Evolutionary conservation across 2,888 invertebrate species (phyloP), one percentile per base, ranked within the genome.

Genomic region (Chironomus riparius): DNA sequence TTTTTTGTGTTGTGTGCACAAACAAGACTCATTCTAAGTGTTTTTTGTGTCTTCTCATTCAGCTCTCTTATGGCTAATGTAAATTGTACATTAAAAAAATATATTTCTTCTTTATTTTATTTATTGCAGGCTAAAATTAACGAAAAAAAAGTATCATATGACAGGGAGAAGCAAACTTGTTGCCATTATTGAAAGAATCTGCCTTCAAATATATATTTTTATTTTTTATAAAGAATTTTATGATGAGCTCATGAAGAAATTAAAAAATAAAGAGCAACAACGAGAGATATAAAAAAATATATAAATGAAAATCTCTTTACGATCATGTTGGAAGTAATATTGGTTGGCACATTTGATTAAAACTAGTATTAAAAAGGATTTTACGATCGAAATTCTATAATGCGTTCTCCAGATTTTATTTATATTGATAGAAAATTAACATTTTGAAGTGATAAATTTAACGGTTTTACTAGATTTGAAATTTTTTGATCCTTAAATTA

Each of bases 201-300:
- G 13, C 15, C 50, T n/a, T 18, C 56, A 56, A 18, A 56, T 18
- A 56, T 62, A 18, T 62, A 21, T 65, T 24, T 22, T 65, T 56
- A 56, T 56, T 56, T 56, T 18, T 56, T 18, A 15, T 15, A 38
- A 10, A 38, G 38, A 56, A 18, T 56, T 22, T 65, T 65, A 65
- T 65, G 65, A 65, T 65, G 65, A 65, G 65, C 18, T 65, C 65
- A 65, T 65, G 65, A 65, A 24, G 65, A 24, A 65, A 65, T 65
- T 65, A 65, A 56, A 15, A 18, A 15, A n/a, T 50, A 50, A 38
- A 38, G 38, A 38, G 28, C 28, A 28, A 38, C 38, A 38, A 38
- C 38, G 38, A 38, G 38, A 38, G 38, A 38, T 38, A 38, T 38
- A 38, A 38, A 10, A 38, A 38, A 3, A 24, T 24, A 38, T 10